phyloP scores from a whole-genome alignment of 2,888 invertebrate species.

The Leuctra nigra region DNA sequence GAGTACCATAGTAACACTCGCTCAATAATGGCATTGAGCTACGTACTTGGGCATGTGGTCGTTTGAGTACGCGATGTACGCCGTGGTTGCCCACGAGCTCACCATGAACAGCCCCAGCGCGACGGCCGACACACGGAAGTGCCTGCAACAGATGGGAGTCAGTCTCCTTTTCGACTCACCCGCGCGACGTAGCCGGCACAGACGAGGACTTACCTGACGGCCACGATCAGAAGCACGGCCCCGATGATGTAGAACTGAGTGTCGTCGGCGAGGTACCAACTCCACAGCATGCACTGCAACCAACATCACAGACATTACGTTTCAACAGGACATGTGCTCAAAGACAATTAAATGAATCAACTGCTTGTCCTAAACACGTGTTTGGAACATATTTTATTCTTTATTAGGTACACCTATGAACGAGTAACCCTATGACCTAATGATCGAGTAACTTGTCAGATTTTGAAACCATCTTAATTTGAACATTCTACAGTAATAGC shows the following conservation, averaged over 20 bases:
- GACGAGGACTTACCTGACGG: slow-evolving; percentile 47
- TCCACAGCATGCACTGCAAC: slow-evolving; percentile 82
- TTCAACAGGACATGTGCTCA: too few relatives aligned
- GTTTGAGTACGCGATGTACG: slow-evolving; percentile 68
- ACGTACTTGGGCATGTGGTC: slow-evolving; percentile 72
- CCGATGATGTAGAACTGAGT: slow-evolving; percentile 82
- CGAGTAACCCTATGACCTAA: too few relatives aligned
- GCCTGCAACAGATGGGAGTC: slow-evolving; percentile 43
- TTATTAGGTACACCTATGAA: too few relatives aligned
- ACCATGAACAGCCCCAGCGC: slow-evolving; percentile 59
- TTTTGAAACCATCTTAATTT: too few relatives aligned
- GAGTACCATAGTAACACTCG: too few relatives aligned
- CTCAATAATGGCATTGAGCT: slow-evolving; percentile 18
- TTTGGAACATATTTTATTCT: too few relatives aligned
- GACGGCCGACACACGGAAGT: slow-evolving; percentile 68
- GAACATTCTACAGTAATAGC: too few relatives aligned
- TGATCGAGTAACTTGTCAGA: too few relatives aligned
- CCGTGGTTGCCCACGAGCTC: slow-evolving; percentile 74
- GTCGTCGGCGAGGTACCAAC: slow-evolving; percentile 84
- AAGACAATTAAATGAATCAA: not conserved
- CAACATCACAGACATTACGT: too few relatives aligned
- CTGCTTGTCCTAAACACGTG: too few relatives aligned
- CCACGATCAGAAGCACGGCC: slow-evolving; percentile 71
- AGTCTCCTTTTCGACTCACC: not conserved
- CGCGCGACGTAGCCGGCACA: too few relatives aligned